These are phyloP conservation scores for Nephrotoma guestfalica DNA, from an alignment of 2,888 invertebrate species.

Conservation along the genomic window DNA sequence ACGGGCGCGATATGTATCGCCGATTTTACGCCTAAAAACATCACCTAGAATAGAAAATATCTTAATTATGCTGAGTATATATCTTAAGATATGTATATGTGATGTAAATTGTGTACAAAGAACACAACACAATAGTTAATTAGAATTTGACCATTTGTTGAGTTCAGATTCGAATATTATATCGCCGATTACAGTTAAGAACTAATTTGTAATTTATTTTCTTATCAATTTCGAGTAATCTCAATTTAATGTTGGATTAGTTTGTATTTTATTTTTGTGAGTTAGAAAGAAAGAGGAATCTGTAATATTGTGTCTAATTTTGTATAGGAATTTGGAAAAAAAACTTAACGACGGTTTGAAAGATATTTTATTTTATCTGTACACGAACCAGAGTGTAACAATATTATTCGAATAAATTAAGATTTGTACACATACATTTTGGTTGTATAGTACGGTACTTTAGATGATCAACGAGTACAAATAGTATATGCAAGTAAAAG, in stretches of 20 bases:
- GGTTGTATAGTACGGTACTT: not conserved
- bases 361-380: not conserved
- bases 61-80: not conserved
- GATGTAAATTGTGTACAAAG: not conserved
- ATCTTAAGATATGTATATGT: not conserved
- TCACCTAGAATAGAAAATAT: not conserved
- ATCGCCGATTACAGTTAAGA: not conserved
- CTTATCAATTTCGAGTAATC: not conserved
- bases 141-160: not conserved
- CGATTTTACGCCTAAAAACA: not conserved
- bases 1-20: not conserved
- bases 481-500: no score
- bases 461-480: no score
- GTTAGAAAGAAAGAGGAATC: not conserved
- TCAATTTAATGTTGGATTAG: not conserved
- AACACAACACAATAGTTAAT: not conserved
- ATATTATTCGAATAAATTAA: not conserved
- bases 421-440: not conserved
- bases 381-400: not conserved
- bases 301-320: not conserved
- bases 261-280: not conserved
- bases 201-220: not conserved
- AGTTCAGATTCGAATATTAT: not conserved
- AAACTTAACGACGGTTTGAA: not conserved
- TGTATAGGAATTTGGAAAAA: not conserved